These are phyloP conservation scores for Muscicapa striata DNA, from an alignment of 2,797 vertebrate genomes.

Conservation along the genomic window DNA sequence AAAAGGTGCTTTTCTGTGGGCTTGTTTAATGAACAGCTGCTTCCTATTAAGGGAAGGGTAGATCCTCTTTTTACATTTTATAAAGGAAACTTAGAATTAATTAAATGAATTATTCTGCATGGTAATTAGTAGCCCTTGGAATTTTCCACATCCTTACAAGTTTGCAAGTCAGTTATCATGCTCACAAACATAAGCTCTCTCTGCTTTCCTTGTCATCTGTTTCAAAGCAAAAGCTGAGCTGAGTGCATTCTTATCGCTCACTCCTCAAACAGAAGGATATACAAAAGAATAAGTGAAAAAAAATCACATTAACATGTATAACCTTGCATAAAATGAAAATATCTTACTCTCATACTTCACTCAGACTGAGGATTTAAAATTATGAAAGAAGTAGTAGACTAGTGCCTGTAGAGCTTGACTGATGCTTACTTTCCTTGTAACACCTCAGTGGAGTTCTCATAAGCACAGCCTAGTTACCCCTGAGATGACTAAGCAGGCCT, in stretches of 20 bases:
- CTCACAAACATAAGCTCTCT: background rate
- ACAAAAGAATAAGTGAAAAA: background rate
- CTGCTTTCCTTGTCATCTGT: background rate
- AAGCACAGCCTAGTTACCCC: background rate
- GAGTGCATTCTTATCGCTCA: background rate
- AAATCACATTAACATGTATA: background rate
- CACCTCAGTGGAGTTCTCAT: background rate
- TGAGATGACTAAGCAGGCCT: background rate
- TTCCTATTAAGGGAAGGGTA: constrained; percentile 22
- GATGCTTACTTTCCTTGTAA: background rate
- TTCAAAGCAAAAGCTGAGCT: background rate
- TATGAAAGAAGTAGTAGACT: background rate
- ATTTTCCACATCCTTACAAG: background rate
- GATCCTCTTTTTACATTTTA: background rate
- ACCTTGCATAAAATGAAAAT: background rate
- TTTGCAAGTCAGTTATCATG: background rate
- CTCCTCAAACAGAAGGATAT: background rate
- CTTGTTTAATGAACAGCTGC: background rate
- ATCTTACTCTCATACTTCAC: background rate
- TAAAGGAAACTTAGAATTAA: background rate
- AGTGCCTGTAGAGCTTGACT: background rate
- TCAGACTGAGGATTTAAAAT: background rate
- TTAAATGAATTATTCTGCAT: background rate
- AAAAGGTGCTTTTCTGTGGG: background rate
- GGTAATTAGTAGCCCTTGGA: background rate